Evolutionary conservation across 2,797 vertebrate species (phyloP).

Genomic region (Silurus aristotelis): DNA sequence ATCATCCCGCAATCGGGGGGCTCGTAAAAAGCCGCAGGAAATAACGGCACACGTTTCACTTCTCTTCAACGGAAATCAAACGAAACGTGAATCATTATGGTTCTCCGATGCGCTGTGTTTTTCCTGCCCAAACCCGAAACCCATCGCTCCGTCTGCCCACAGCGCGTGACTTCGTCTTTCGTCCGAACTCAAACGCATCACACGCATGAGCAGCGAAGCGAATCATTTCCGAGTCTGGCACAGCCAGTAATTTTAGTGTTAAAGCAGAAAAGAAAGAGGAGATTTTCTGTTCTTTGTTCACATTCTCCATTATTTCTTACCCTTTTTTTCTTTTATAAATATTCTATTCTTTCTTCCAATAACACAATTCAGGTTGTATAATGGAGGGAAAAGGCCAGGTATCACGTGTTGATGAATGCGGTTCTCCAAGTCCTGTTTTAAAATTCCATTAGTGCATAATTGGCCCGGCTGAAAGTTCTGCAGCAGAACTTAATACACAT

Average conservation of each 20-base stretch:
- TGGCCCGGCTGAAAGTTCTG: constrained; percentile 51
- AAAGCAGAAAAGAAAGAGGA: constrained; percentile 13
- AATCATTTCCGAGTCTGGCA: constrained; percentile 3
- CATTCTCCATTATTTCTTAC: not conserved
- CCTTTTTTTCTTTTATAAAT: not conserved
- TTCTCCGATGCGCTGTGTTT: constrained; percentile 3
- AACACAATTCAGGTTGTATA: constrained; percentile 47
- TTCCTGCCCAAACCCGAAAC: not conserved
- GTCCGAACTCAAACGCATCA: constrained; percentile 32
- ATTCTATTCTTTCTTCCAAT: constrained; percentile 34
- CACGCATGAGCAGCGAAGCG: constrained; percentile 13
- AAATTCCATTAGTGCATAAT: constrained; percentile 59
- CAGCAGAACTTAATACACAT: constrained; percentile 31
- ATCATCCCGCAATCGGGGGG: not conserved
- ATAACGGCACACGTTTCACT: not conserved
- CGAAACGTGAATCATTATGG: too few relatives aligned
- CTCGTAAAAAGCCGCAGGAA: not conserved
- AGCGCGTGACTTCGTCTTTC: constrained; percentile 19
- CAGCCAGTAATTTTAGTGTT: constrained; percentile 23
- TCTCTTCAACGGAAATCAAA: not conserved
- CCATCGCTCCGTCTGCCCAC: constrained; percentile 35
- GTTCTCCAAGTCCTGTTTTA: constrained; percentile 50
- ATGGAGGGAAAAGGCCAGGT: constrained; percentile 44
- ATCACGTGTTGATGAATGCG: constrained; percentile 47
- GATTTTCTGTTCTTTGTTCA: constrained; percentile 7